These are phyloP conservation scores for Eubasilissa regina DNA, from an alignment of 1,140 invertebrate genomes.

Conservation along the genomic window DNA sequence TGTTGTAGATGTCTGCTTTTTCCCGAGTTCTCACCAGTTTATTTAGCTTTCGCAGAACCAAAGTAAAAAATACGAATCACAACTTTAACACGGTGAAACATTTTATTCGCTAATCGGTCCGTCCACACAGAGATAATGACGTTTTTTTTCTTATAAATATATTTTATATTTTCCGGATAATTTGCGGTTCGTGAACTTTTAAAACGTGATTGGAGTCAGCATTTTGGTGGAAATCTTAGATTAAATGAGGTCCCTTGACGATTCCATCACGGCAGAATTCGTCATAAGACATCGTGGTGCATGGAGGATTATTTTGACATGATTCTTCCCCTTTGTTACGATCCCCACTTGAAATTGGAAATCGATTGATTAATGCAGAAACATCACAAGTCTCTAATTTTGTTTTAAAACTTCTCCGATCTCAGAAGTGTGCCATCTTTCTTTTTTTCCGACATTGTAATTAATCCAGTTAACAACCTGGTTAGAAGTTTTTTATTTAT, in stretches of 20 bases:
- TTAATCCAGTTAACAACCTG: too few species aligned
- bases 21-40: too few species aligned
- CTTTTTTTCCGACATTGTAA: too few species aligned
- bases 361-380: not conserved
- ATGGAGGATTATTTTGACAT: conserved; percentile 43
- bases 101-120: not conserved
- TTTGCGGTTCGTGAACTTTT: conserved; percentile 3
- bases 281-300: conserved; percentile 54
- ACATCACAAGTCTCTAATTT: not conserved
- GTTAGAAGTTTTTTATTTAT: too few species aligned
- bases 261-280: conserved; percentile 41
- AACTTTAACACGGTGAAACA: too few species aligned
- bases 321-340: conserved; percentile 43
- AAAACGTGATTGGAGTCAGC: conserved; percentile 11
- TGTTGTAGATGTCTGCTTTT: too few species aligned
- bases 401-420: not conserved
- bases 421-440: too few species aligned
- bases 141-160: not conserved
- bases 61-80: too few species aligned
- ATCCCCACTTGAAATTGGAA: conserved; percentile 6
- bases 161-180: not conserved
- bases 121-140: not conserved
- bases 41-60: too few species aligned
- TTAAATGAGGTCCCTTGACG: conserved; percentile 4
- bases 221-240: conserved; percentile 10